Base-by-base conservation (phyloP, 2,888 invertebrate genomes). In the Hesperia comma region DNA sequence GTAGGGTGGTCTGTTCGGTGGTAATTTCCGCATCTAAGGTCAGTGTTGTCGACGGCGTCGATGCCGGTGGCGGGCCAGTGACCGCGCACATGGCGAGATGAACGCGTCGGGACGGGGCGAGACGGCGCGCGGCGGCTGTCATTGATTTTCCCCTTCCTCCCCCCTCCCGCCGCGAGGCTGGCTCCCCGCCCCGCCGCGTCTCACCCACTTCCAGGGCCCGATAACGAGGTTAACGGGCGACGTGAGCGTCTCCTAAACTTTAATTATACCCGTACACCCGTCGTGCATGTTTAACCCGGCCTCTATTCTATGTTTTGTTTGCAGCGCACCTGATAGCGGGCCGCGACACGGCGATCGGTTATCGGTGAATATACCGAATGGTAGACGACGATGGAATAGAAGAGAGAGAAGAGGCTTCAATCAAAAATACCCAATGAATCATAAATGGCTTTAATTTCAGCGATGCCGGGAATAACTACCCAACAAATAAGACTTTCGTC, bases 211-310 rank as follows among this genome's bases (percentile, higher is more conserved):
- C 91, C 88, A 91, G 88, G 91, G 90, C 91, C 91, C 91, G 92
- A 92, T 92, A 92, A 92, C 92, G 92, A 92, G 92, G 92, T 92
- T 92, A 92, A 92, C 92, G 91, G 91, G 92, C 92, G 91, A 92
- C 92, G 92, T 91, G 92, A 91, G 92, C 90, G 90, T 92, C 90
- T 92, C 91, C 91, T 92, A 92, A 92, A 92, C 92, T 92, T 92
- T 92, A 92, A 92, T 92, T 92, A 92, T 90, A 90, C 90, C 88
- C 87, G 89, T 92, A 91, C 90, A 90, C 85, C 88, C 88, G 87
- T 86, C 87, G 88, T 90, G 89, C 90, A 92, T 92, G 92, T 91
- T 92, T 90, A 91, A 90, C 88, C 89, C 86, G 85, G 85, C 86
- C 88, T 88, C 87, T 88, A 88, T 89, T 88, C 88, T 85, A 79